phyloP scores from a whole-genome alignment of 2,113 vertebrate species.

The Corythaixoides concolor region DNA sequence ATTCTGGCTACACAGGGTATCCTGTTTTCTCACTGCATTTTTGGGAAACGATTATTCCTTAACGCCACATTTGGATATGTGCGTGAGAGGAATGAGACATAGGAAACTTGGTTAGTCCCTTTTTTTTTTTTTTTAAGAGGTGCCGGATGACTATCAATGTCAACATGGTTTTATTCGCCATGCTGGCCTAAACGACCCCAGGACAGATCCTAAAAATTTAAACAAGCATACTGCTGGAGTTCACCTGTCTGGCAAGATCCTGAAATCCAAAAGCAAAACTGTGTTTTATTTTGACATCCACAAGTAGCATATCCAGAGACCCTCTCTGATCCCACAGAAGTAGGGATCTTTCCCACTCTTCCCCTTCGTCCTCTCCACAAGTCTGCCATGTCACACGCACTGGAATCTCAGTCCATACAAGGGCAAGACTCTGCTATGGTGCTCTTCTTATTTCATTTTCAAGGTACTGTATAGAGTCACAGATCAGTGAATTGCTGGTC shows the following conservation, averaged over 20 bases:
- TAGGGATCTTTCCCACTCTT: background rate
- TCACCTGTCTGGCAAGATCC: background rate
- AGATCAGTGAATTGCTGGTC: background rate
- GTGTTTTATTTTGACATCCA: background rate
- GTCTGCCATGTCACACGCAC: accelerated
- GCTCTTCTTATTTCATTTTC: background rate
- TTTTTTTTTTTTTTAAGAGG: background rate
- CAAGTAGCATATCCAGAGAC: background rate
- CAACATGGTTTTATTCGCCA: background rate
- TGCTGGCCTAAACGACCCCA: background rate
- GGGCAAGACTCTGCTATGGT: background rate
- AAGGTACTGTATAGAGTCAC: background rate
- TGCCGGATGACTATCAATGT: background rate
- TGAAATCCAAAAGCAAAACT: background rate
- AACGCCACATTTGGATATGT: background rate
- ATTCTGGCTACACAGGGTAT: background rate
- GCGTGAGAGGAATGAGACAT: accelerated
- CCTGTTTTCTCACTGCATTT: background rate
- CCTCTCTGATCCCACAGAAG: background rate
- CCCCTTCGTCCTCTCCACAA: accelerated
- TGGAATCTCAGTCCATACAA: background rate
- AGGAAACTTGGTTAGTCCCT: background rate
- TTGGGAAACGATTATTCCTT: background rate
- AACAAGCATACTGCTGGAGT: background rate
- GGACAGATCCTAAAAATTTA: background rate